Conservation (phyloP, 2,888 invertebrate species). For the Melanotus villosus region DNA sequence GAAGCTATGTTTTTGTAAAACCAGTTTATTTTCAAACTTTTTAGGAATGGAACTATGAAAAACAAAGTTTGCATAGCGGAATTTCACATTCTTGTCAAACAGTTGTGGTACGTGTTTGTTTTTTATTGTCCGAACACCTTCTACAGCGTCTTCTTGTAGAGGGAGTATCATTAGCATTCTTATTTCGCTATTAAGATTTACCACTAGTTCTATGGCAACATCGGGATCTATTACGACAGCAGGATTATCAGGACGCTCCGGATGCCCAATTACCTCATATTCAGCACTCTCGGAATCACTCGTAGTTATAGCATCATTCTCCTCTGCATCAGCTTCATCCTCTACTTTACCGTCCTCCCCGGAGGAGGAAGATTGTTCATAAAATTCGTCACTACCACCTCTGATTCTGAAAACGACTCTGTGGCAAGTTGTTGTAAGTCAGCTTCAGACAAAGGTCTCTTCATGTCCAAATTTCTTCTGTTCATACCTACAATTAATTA, state of each 20-base stretch:
- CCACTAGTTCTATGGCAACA: conserved; percentile 12
- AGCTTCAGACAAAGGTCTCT: background rate
- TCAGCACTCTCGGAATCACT: conserved; percentile 1
- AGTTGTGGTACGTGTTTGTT: no score
- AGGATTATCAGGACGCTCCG: background rate
- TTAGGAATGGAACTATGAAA: no score
- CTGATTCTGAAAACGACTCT: background rate
- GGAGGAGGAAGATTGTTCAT: background rate
- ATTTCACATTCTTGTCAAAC: no score
- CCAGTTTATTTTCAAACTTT: no score
- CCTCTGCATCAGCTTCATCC: conserved; percentile 10
- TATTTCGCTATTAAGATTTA: conserved; percentile 3
- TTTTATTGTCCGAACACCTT: no score
- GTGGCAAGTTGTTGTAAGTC: background rate
- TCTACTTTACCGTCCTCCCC: background rate
- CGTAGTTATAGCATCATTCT: background rate
- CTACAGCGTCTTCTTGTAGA: no score
- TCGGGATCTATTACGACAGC: conserved; percentile 5
- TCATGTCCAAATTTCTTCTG: background rate
- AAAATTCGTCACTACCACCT: no score
- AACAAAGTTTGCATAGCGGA: no score
- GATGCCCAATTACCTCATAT: background rate
- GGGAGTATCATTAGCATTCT: background rate
- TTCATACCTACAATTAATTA: background rate
- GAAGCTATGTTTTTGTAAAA: no score